Evolutionary conservation across 64 coral and sea anemone genomes (phyloP), one percentile per base, ranked within the genome.

Genomic region (Cladopsammia gracilis): DNA sequence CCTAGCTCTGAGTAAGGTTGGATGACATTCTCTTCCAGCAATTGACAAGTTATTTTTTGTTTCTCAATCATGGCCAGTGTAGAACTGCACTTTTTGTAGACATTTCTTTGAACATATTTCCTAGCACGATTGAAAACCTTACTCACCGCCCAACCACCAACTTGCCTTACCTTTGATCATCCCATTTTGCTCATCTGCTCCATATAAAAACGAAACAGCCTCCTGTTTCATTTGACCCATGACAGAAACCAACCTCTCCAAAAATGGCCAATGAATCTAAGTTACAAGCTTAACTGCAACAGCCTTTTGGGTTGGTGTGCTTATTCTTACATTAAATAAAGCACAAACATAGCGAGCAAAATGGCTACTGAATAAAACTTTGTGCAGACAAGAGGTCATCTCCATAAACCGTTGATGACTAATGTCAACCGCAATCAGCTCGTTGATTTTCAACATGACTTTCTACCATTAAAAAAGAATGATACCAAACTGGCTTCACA

Each of bases 401-500:
- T 58, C 45, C 2, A 82, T 64, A 83, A 93, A 93, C 16, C 43
- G 58, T 78, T 93, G 56, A 24, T 47, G 49, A 14, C 52, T 45
- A 24, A 78, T 87, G 15, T 86, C 44, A 46, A 83, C 9, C 10
- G 87, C 72, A 77, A 74, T 75, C 25, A 78, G 58, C 25, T 86
- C 81, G 24, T 24, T 62, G 87, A 16, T 77, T 43, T 6, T 46
- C 62, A 10, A 83, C 7, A 24, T 93, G 43, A n/a, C 23, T 78
- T 56, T 87, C 90, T 13, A 92, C 19, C 23, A 86, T 75, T 5
- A 48, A 11, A 46, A 92, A 92, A 4, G 50, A 57, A 72, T 92
- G 90, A 62, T 23, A 84, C 90, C 68, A 92, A 5, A 92, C 65
- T 25, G 86, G 22, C 18, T 73, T 50, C 14, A 85, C 25, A 75